These are phyloP conservation scores for Chelonia mydas DNA, from an alignment of 2,797 vertebrate genomes.

Conservation along the genomic window DNA sequence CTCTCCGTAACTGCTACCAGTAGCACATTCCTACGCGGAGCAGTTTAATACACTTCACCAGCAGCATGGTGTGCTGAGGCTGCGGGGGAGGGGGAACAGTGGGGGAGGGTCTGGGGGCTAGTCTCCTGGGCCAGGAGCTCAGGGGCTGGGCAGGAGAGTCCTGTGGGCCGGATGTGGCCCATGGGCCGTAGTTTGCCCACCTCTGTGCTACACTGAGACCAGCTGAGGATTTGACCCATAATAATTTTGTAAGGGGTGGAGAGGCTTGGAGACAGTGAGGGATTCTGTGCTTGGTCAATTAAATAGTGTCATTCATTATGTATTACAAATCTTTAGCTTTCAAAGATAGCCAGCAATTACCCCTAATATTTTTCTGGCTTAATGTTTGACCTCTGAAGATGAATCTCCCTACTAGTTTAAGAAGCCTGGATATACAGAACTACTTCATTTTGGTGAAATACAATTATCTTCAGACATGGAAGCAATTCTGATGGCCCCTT, in stretches of 20 bases:
- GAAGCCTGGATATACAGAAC: background rate
- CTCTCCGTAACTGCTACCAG: too few relatives aligned
- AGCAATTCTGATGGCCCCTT: background rate
- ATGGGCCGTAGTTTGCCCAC: too few relatives aligned
- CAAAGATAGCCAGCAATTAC: background rate
- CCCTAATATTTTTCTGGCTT: conserved; percentile 8
- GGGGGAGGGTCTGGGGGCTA: too few relatives aligned
- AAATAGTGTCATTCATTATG: conserved; percentile 13
- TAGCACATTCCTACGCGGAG: too few relatives aligned
- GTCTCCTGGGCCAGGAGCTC: too few relatives aligned
- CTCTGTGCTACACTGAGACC: background rate
- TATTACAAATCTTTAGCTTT: conserved; percentile 1
- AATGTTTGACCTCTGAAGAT: background rate
- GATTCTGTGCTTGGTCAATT: conserved; percentile 36
- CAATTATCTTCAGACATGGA: background rate
- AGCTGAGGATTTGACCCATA: background rate
- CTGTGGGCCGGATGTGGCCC: too few relatives aligned
- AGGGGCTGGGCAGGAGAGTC: too few relatives aligned
- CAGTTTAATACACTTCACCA: too few relatives aligned
- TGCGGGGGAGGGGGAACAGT: too few relatives aligned
- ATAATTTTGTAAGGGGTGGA: background rate
- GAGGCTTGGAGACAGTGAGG: background rate
- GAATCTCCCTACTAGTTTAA: background rate
- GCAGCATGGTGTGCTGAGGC: too few relatives aligned
- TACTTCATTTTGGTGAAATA: background rate